These are phyloP conservation scores for Pelusios castaneus DNA, from an alignment of 2,113 vertebrate species.

Conservation along the genomic window DNA sequence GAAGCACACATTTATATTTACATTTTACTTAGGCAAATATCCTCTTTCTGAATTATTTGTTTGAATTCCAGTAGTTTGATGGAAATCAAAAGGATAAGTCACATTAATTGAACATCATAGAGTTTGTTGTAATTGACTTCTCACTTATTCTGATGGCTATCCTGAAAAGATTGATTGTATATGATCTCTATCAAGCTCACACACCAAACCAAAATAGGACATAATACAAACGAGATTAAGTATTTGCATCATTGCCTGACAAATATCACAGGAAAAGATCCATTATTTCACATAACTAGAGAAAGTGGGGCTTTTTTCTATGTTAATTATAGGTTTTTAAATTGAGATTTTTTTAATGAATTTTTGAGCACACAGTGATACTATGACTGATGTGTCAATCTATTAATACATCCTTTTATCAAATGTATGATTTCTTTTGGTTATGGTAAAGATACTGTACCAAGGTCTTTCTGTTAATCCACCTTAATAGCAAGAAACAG, in stretches of 20 bases:
- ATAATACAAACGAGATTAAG: background rate
- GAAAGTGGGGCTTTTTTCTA: background rate
- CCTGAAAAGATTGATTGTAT: background rate
- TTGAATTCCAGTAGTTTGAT: background rate
- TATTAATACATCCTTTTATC: background rate
- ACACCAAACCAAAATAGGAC: background rate
- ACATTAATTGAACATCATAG: background rate
- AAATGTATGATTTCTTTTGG: background rate
- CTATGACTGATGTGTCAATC: background rate
- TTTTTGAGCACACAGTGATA: background rate
- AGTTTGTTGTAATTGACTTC: background rate
- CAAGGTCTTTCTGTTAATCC: background rate
- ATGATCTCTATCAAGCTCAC: background rate
- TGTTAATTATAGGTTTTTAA: background rate
- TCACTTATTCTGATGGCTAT: background rate
- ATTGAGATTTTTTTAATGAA: background rate
- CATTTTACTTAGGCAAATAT: background rate
- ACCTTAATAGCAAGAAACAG: background rate
- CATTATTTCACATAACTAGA: background rate
- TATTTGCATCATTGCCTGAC: background rate
- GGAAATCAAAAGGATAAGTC: constrained; percentile 1
- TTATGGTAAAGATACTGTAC: background rate
- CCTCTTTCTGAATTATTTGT: background rate
- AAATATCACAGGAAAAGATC: background rate
- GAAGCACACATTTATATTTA: background rate